Evolutionary conservation across 2,888 invertebrate species (phyloP).

Genomic region (Lypha dubia): DNA sequence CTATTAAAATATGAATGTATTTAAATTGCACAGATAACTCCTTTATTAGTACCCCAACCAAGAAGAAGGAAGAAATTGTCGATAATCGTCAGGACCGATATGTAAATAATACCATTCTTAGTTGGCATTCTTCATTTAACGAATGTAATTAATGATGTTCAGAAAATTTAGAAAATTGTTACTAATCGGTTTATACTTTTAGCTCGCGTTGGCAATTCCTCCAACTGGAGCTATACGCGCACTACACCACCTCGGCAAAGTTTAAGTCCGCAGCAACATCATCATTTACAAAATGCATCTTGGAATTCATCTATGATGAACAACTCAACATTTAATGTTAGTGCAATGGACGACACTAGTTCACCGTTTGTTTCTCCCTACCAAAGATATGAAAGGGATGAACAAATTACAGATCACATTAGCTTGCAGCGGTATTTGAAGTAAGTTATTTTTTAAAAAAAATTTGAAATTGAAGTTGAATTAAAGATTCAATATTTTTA

Average conservation of each 20-base stretch:
- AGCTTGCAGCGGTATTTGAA: slow-evolving; percentile 84
- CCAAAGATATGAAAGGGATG: slow-evolving; percentile 79
- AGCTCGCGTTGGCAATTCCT: slow-evolving; percentile 73
- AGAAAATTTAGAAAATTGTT: neutral
- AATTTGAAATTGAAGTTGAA: neutral
- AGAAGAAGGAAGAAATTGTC: slow-evolving; percentile 50
- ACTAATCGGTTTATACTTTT: neutral
- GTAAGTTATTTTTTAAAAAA: slow-evolving; percentile 76
- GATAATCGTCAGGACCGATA: slow-evolving; percentile 65
- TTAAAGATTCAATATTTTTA: too few relatives aligned
- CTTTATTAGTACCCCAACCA: slow-evolving; percentile 74
- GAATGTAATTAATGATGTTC: slow-evolving; percentile 76
- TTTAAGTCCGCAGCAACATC: slow-evolving; percentile 77
- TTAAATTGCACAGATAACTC: slow-evolving; percentile 77
- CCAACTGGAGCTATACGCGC: slow-evolving; percentile 78
- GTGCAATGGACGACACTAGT: slow-evolving; percentile 77
- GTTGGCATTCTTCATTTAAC: slow-evolving; percentile 83
- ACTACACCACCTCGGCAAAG: slow-evolving; percentile 79
- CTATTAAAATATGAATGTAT: neutral
- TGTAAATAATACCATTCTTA: slow-evolving; percentile 78
- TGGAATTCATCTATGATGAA: slow-evolving; percentile 78
- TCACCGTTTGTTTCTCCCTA: slow-evolving; percentile 80
- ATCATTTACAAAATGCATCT: slow-evolving; percentile 74
- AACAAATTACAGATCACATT: slow-evolving; percentile 84
- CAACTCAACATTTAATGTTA: slow-evolving; percentile 78